phyloP scores from a whole-genome alignment of 2,113 vertebrate species.

The Labeo rohita region DNA sequence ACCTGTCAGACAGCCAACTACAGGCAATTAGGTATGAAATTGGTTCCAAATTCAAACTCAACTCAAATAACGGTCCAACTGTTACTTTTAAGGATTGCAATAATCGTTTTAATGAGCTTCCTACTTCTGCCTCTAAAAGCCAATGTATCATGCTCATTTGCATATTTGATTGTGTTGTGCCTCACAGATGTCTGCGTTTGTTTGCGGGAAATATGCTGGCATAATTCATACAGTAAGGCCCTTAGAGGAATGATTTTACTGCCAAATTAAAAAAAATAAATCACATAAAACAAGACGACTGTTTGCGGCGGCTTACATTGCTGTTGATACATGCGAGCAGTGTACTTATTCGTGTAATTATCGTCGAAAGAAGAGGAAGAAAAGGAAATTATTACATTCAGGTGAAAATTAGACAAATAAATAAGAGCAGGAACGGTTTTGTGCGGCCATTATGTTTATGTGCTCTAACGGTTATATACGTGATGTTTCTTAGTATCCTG shows the following conservation, averaged over 20 bases:
- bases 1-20: constrained; percentile 61
- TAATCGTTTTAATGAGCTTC: constrained; percentile 62
- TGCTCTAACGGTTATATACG: background rate
- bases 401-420: constrained; percentile 19
- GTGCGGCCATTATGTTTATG: background rate
- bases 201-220: constrained; percentile 55
- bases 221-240: constrained; percentile 54
- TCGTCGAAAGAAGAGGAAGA: background rate
- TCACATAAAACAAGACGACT: constrained; percentile 38
- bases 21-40: constrained; percentile 62
- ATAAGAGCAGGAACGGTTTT: background rate
- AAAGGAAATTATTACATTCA: background rate
- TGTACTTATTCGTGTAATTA: constrained; percentile 35
- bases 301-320: background rate
- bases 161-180: constrained; percentile 61
- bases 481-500: background rate
- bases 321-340: constrained; percentile 10
- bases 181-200: constrained; percentile 56
- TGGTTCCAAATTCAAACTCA: constrained; percentile 47
- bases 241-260: constrained; percentile 50
- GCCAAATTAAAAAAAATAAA: constrained; percentile 47
- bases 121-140: constrained; percentile 57
- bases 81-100: constrained; percentile 59
- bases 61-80: constrained; percentile 61
- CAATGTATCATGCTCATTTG: constrained; percentile 59